A percentile compares a stretch with the other conserved stretches of the same genome.
phyloP scores from a whole-genome alignment of 2,113 vertebrate species.

The Amazona guildingii region DNA sequence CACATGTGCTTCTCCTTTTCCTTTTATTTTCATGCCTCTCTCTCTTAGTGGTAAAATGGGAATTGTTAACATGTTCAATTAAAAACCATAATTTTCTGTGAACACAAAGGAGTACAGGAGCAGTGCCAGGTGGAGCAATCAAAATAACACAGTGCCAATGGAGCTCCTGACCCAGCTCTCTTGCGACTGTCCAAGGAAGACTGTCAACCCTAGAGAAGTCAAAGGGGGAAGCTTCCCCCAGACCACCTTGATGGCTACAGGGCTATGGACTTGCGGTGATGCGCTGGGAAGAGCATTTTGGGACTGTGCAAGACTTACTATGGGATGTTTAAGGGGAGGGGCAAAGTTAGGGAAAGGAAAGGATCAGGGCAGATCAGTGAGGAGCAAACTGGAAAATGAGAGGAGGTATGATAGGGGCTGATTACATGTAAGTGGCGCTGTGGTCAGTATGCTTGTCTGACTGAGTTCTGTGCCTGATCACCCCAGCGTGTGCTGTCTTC shows the following conservation, averaged over 20 bases:
- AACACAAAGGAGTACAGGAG: neutral
- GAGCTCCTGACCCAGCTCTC: neutral
- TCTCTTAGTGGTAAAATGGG: neutral
- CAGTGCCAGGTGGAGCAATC: neutral
- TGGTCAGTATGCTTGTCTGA: neutral
- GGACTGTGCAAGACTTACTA: neutral
- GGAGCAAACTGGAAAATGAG: neutral
- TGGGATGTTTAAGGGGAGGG: neutral
- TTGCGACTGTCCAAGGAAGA: neutral
- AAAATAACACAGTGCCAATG: accelerated
- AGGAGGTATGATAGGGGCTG: neutral
- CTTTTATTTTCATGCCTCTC: neutral
- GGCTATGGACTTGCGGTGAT: neutral
- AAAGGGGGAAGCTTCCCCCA: neutral
- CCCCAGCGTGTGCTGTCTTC: neutral
- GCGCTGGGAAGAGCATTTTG: neutral
- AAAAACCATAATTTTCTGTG: neutral
- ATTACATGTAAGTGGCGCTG: accelerated
- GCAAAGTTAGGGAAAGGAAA: neutral
- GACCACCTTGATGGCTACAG: neutral
- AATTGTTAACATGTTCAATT: neutral
- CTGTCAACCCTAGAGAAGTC: neutral
- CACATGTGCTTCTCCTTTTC: neutral
- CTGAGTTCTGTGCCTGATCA: neutral
- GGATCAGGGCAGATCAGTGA: neutral